These are phyloP conservation scores for Rapana venosa DNA, from an alignment of 2,888 invertebrate genomes.

Conservation along the genomic window DNA sequence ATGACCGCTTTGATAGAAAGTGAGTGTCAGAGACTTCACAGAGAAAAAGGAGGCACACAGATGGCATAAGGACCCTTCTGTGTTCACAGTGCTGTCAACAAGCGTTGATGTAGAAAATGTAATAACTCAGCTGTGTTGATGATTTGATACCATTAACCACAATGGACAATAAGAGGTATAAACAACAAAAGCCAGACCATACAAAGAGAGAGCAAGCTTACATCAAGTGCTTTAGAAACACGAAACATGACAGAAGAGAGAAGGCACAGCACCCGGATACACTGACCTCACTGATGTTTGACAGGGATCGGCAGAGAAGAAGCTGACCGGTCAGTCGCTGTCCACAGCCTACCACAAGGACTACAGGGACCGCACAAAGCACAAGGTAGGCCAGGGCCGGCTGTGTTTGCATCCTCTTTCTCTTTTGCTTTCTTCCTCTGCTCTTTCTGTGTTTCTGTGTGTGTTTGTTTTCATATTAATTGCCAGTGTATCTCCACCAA, in stretches of 20 bases:
- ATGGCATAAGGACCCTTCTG: too few species aligned
- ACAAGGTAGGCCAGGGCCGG: slow-evolving; percentile 63
- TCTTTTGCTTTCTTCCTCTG: neutral
- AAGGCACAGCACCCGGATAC: neutral
- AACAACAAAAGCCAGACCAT: neutral
- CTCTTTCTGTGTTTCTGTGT: neutral
- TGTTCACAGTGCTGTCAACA: too few species aligned
- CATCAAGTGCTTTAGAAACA: too few species aligned
- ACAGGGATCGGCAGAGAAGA: slow-evolving; percentile 75
- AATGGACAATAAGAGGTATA: too few species aligned
- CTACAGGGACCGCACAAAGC: slow-evolving; percentile 68
- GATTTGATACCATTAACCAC: too few species aligned
- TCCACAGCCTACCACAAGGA: slow-evolving; percentile 74
- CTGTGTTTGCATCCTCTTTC: neutral
- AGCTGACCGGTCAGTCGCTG: slow-evolving; percentile 71
- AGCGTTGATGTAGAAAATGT: too few species aligned
- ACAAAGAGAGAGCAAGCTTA: too few species aligned
- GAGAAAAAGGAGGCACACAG: too few species aligned
- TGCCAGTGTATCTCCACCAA: neutral
- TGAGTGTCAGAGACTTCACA: too few species aligned
- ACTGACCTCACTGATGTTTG: neutral
- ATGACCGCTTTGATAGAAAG: too few species aligned
- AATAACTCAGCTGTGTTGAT: too few species aligned
- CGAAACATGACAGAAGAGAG: neutral
- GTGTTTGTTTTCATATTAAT: neutral